Percentiles rank a stretch among this genome's conserved stretches.
Conservation (phyloP, 2,113 vertebrate genomes). For the Cavia porcellus region DNA sequence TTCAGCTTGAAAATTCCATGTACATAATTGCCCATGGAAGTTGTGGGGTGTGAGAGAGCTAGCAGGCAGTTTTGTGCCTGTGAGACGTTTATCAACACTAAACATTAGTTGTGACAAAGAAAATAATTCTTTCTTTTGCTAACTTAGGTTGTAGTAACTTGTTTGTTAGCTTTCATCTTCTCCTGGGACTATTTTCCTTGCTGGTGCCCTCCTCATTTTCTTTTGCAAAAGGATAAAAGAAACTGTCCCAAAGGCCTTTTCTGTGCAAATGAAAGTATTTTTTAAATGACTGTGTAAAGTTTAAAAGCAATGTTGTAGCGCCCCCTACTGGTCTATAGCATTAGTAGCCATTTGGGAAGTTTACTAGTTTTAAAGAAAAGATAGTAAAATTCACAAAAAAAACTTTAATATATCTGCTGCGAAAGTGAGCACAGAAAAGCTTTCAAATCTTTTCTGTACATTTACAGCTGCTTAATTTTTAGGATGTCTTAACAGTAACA, state of each 20-base stretch:
- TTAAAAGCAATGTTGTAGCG: slow-evolving; percentile 63
- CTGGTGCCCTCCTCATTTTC: neutral
- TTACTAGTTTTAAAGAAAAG: neutral
- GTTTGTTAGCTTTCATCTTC: neutral
- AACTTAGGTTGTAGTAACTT: neutral
- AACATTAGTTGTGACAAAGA: slow-evolving; percentile 39
- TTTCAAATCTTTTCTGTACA: neutral
- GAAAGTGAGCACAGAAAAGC: neutral
- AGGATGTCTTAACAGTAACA: neutral
- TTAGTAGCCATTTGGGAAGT: neutral
- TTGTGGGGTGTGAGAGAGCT: neutral
- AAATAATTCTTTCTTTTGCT: neutral
- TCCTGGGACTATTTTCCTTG: slow-evolving; percentile 1
- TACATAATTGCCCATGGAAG: neutral
- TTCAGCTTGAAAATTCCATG: neutral
- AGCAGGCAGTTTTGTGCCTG: neutral
- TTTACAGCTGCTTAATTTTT: neutral
- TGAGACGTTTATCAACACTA: neutral
- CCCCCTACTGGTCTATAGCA: slow-evolving; percentile 19
- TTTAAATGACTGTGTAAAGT: neutral
- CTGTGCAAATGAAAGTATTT: neutral
- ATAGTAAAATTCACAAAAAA: neutral
- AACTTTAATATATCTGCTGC: neutral
- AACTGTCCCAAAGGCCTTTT: neutral
- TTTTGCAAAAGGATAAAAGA: neutral